A percentile compares a stretch with the other conserved stretches of the same genome.
phyloP scores from a whole-genome alignment of 1,140 invertebrate genomes.

The Battus philenor region DNA sequence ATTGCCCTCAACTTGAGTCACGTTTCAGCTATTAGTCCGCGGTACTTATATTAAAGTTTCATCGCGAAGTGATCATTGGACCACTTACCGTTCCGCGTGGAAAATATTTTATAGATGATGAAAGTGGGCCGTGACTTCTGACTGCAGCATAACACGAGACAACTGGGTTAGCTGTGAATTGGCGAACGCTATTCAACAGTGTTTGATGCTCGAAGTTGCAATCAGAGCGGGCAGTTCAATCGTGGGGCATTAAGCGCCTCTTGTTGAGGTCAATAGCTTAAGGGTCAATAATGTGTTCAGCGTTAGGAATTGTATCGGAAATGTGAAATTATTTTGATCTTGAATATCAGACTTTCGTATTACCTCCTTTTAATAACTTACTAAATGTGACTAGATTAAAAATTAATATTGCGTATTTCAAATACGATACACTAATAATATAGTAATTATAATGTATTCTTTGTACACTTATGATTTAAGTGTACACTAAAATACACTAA shows the following conservation, averaged over 20 bases:
- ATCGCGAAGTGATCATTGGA: slow-evolving; percentile 56
- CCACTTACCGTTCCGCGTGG: slow-evolving; percentile 41
- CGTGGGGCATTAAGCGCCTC: slow-evolving; percentile 31
- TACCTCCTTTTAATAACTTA: no score
- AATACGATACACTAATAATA: no score
- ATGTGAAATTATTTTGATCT: not conserved
- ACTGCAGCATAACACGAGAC: slow-evolving; percentile 23
- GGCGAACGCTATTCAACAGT: slow-evolving; percentile 14
- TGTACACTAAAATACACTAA: no score
- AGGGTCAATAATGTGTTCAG: slow-evolving; percentile 25
- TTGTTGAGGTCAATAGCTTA: slow-evolving; percentile 27
- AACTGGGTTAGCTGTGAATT: slow-evolving; percentile 22
- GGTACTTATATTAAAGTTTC: slow-evolving; percentile 66
- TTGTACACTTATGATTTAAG: no score
- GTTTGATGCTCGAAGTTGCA: slow-evolving; percentile 27
- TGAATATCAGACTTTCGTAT: no score
- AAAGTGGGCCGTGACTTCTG: slow-evolving; percentile 32
- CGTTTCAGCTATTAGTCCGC: slow-evolving; percentile 61
- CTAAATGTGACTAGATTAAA: no score
- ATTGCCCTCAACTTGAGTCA: slow-evolving; percentile 54
- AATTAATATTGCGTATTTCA: no score
- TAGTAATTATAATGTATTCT: no score
- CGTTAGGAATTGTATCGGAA: slow-evolving; percentile 2
- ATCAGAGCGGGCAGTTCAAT: slow-evolving; percentile 40
- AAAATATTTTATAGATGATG: slow-evolving; percentile 55